Evolutionary conservation across 92 coral and sea anemone species (phyloP).

Genomic region (Phymanthus crucifer): DNA sequence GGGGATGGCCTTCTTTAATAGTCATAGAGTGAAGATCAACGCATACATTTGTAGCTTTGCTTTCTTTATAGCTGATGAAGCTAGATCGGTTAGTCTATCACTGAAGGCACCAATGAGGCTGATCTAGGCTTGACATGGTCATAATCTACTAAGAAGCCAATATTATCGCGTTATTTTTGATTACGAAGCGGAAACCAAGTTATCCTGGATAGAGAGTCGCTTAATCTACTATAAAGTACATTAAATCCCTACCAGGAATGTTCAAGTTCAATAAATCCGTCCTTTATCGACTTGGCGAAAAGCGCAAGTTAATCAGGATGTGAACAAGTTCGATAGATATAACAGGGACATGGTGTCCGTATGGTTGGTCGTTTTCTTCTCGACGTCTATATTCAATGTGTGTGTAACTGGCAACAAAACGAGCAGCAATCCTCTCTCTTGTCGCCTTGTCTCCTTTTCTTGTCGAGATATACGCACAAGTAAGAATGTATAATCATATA

Average conservation of each 20-base stretch:
- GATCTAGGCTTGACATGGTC: not conserved
- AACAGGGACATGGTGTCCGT: not conserved
- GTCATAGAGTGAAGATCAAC: not conserved
- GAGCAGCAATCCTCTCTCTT: too few species aligned
- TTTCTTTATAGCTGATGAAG: not conserved
- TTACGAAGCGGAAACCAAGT: not conserved
- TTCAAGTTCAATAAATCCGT: not conserved
- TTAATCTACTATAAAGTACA: conserved; percentile 2
- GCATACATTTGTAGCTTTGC: not conserved
- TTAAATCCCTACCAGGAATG: not conserved
- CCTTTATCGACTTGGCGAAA: not conserved
- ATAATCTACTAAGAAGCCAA: not conserved
- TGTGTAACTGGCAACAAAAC: too few species aligned
- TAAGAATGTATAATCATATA: too few species aligned
- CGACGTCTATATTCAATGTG: too few species aligned
- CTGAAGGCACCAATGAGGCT: not conserved
- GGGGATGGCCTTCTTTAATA: not conserved
- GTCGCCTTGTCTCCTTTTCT: too few species aligned
- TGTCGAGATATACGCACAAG: too few species aligned
- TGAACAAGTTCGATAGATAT: not conserved
- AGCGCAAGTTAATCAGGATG: conserved; percentile 1
- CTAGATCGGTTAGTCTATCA: too few species aligned
- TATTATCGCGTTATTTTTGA: not conserved
- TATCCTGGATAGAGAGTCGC: not conserved
- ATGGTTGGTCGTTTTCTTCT: too few species aligned